Percentiles rank a stretch among this genome's conserved stretches.
Evolutionary conservation across 2,113 vertebrate species (phyloP).

Genomic region (Oryzias curvinotus): DNA sequence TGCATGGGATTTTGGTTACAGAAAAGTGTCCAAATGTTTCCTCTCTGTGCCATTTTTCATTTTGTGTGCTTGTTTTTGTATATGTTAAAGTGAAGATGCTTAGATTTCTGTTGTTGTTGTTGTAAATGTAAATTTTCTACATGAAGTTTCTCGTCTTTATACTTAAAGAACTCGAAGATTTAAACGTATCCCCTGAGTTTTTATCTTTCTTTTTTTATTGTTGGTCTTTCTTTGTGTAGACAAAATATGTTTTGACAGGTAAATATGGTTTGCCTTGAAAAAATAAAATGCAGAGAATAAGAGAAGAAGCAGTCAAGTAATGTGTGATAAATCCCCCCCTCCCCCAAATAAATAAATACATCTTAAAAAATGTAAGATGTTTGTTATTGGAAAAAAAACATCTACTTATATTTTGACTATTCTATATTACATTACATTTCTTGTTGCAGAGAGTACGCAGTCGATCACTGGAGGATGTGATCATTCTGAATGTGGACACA

Average conservation of each 20-base stretch:
- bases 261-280: too few species aligned
- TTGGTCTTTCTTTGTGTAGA: background rate
- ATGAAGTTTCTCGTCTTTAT: conserved; percentile 27
- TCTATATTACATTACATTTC: background rate
- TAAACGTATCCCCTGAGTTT: conserved; percentile 25
- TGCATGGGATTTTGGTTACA: conserved; percentile 59
- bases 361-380: too few species aligned
- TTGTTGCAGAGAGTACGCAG: conserved; percentile 85
- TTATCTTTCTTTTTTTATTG: conserved; percentile 5
- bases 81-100: conserved; percentile 33
- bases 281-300: too few species aligned
- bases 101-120: conserved; percentile 17
- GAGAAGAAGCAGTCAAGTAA: too few species aligned
- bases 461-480: conserved; percentile 92
- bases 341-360: too few species aligned
- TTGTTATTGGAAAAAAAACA: background rate
- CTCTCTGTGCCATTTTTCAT: conserved; percentile 40
- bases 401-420: background rate
- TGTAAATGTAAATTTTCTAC: background rate
- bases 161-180: conserved; percentile 29
- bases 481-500: conserved; percentile 94
- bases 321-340: too few species aligned
- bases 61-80: background rate
- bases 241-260: too few species aligned
- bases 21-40: conserved; percentile 57